Base-by-base conservation (phyloP, 2,888 invertebrate genomes). In the Hartigia nigra region DNA sequence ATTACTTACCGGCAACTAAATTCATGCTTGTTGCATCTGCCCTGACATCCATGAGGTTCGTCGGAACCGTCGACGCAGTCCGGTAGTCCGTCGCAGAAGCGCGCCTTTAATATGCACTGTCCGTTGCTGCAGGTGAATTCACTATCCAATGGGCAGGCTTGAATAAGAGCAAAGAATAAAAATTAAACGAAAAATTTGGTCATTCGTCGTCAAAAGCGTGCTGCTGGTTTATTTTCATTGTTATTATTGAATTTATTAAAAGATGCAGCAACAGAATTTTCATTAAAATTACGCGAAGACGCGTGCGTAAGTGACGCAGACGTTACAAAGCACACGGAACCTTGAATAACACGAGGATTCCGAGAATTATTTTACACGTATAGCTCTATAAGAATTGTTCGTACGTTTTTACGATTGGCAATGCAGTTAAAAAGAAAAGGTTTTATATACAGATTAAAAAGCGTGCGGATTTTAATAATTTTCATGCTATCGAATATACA, bases 31-130 rank as follows among this genome's bases (percentile, higher is more conserved):
- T 91, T 91, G 85, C 91, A 91, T 74, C 89, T 87, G 75, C 88
- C 90, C 82, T 90, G 84, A 85, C 94, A 94, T 37, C 94, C 94
- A 78, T 92, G 90, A 1, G 94, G 93, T 91, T 96, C 96, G 87
- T 96, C 96, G 4, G 95, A 94, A 81, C 92, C 92, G 85, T 96
- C 96, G 0, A 92, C 92, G 86, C 96, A 96, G 87, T 96, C 94
- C 83, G 93, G 93, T 76, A 92, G 91, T 12, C 95, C 95, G 87
- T 96, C 95, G 89, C 96, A 96, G 85, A 94, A 94, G 14, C 92
- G 92, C 32, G 92, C 88, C 81, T 93, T 93, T 12, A 93, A 91
- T 78, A 96, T 94, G 90, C 96, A 96, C 83, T 92, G 91, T 55
- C 93, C 94, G 87, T 94, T 93, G 74, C 93, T 93, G 89, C 96